These are phyloP conservation scores for Sialia sialis DNA, from an alignment of 2,113 vertebrate species.

Conservation along the genomic window DNA sequence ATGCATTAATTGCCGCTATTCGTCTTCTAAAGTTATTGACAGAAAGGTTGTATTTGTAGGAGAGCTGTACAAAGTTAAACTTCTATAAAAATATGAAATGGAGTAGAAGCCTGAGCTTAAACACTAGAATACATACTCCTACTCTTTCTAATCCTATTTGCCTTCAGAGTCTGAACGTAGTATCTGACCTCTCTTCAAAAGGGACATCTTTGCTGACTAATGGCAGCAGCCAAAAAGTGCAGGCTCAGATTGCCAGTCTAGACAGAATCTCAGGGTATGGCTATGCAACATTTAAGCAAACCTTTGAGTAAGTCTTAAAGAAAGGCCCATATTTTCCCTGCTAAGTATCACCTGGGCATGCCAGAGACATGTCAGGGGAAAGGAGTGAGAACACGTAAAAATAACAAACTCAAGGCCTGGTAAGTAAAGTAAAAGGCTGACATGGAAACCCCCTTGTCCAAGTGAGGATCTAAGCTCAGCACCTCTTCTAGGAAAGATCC, in stretches of 20 bases:
- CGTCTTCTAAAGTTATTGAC: not conserved
- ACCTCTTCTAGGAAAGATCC: not conserved
- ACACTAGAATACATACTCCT: not conserved
- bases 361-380: not conserved
- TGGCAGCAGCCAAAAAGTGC: not conserved
- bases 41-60: not conserved
- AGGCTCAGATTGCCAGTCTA: not conserved
- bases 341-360: not conserved
- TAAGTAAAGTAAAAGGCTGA: not conserved
- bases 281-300: not conserved
- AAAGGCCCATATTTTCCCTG: not conserved
- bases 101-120: not conserved
- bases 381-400: rapidly evolving
- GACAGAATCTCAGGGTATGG: not conserved
- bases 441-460: not conserved
- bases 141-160: not conserved
- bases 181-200: not conserved
- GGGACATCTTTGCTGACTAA: not conserved
- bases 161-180: not conserved
- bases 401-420: not conserved
- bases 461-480: not conserved
- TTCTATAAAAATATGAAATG: not conserved
- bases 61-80: not conserved
- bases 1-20: not conserved
- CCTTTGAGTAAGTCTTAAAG: not conserved